Conservation (phyloP, 2,888 invertebrate species). For the Cyrtodaria siliqua region DNA sequence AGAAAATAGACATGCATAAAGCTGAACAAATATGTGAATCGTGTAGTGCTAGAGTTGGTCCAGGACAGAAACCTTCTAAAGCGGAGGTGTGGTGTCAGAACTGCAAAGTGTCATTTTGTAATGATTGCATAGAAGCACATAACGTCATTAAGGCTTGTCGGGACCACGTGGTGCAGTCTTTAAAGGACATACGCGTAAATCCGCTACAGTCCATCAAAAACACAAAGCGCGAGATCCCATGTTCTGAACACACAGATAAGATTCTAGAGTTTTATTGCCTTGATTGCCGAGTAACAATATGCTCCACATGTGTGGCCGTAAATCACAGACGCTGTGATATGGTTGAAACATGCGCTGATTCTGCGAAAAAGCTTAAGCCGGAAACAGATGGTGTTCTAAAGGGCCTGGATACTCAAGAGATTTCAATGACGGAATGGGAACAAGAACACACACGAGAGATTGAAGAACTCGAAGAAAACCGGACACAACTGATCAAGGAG, state of each 20-base stretch:
- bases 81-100: conserved; percentile 72
- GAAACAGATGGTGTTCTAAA: conserved; percentile 66
- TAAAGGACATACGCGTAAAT: conserved; percentile 65
- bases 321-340: conserved; percentile 73
- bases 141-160: conserved; percentile 72
- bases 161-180: conserved; percentile 67
- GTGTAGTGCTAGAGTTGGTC: conserved; percentile 53
- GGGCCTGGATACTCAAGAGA: conserved; percentile 63
- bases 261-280: conserved; percentile 71
- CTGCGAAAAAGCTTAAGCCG: conserved; percentile 67
- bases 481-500: conserved; percentile 62
- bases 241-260: conserved; percentile 70
- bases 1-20: conserved; percentile 68
- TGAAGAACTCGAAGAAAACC: conserved; percentile 66
- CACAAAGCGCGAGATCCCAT: conserved; percentile 67
- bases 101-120: conserved; percentile 70
- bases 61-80: conserved; percentile 52
- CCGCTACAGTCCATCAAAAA: conserved; percentile 66
- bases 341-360: conserved; percentile 70
- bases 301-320: conserved; percentile 73
- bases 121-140: conserved; percentile 70
- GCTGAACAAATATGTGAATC: conserved; percentile 68
- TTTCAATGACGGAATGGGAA: conserved; percentile 65
- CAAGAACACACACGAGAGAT: conserved; percentile 66
- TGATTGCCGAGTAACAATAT: conserved; percentile 69